These are phyloP conservation scores for Epinotia bilunana DNA, from an alignment of 2,888 invertebrate genomes.

Conservation along the genomic window DNA sequence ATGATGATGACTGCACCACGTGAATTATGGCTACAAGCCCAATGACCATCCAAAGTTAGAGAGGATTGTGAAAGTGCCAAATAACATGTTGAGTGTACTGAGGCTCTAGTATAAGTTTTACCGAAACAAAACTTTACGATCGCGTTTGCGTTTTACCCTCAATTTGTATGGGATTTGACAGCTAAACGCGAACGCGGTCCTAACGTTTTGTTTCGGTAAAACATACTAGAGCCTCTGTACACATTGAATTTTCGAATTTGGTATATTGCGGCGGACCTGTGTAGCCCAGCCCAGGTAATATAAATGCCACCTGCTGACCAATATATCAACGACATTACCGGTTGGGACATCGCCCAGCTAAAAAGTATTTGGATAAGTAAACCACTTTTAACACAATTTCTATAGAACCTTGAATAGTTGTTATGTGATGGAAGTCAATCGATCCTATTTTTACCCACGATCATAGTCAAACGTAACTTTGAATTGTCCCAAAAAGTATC, in stretches of 20 bases:
- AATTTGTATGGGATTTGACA: too few relatives aligned
- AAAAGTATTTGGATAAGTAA: conserved; percentile 3
- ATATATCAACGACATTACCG: conserved; percentile 12
- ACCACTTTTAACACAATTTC: neutral
- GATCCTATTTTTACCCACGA: neutral
- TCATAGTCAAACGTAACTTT: neutral
- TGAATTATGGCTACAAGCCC: too few relatives aligned
- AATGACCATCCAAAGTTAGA: too few relatives aligned
- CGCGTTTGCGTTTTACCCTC: too few relatives aligned
- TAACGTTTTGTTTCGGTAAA: too few relatives aligned
- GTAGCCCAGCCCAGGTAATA: conserved; percentile 5
- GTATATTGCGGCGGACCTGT: neutral
- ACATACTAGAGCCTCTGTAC: too few relatives aligned
- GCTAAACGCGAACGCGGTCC: too few relatives aligned
- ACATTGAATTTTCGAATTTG: neutral
- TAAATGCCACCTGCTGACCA: conserved; percentile 25
- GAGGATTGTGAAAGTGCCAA: too few relatives aligned
- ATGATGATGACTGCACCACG: too few relatives aligned
- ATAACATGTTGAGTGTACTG: too few relatives aligned
- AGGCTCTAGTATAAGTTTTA: too few relatives aligned
- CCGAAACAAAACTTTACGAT: too few relatives aligned
- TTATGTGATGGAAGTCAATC: neutral
- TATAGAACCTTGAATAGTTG: neutral
- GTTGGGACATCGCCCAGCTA: neutral
- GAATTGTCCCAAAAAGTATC: neutral